Evolutionary conservation across 2,888 invertebrate genomes (phyloP), one percentile per base, ranked within the genome.

Genomic region (Priocnemis perturbator): DNA sequence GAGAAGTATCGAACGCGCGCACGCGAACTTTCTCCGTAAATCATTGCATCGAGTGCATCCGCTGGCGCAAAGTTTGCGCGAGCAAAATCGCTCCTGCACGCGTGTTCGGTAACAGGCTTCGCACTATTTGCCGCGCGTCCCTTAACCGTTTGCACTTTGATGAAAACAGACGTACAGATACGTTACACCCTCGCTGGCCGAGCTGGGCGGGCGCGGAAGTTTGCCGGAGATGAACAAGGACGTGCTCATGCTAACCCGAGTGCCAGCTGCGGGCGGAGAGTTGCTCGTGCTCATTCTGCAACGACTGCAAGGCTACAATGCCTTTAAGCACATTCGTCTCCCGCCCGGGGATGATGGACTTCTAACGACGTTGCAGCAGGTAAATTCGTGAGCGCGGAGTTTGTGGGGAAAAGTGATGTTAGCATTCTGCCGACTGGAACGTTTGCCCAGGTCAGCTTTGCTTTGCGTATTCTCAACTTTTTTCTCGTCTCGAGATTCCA

Each of bases 241-340:
- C 81, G 89, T 92, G 66, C 81, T 93, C 61, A 91, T 93, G 88
- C 90, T 93, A 79, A 93, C 93, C 76, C 89, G 91, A 52, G 90
- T 93, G 15, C 93, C 93, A 0, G 91, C 91, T 77, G 90, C 92
- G 53, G 93, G 93, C 15, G 90, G 92, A 3, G 93, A 93, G 83
- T 88, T 92, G 79, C 83, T 93, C 60, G 91, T 92, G n/a, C 85
- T 92, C 71, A 86, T 93, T 30, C 81, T 93, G 64, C 91, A 93
- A 80, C 91, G 91, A 85, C 87, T 93, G 67, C 91, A 92, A 82
- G 91, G 91, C n/a, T 83, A 83, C 73, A 93, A 93, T 83, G 91
- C 90, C 64, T 93, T 92, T 81, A 90, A 90, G 68, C 93, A 93
- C 77, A 88, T 92, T 61, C 86, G 92, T 68, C 85, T 92, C 66